These are phyloP conservation scores for Octopus bimaculoides DNA, from an alignment of 1,140 invertebrate species.

Conservation along the genomic window DNA sequence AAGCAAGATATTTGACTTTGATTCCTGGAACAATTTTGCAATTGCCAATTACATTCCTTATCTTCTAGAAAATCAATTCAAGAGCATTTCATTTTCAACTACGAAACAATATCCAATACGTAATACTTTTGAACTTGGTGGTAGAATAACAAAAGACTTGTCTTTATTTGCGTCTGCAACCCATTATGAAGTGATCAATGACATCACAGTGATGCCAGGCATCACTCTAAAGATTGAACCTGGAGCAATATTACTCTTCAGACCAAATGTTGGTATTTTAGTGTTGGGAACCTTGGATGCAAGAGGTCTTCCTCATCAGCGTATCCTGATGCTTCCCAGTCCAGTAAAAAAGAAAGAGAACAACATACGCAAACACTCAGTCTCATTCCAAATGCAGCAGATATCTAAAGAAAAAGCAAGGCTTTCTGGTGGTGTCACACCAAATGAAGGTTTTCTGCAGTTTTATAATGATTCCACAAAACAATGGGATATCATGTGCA, in stretches of 20 bases:
- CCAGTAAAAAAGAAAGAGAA: neutral
- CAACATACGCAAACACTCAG: constrained; percentile 14
- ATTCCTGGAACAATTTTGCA: constrained; percentile 99
- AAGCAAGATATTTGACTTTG: constrained; percentile 94
- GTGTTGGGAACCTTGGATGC: constrained; percentile 90
- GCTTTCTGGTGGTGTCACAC: constrained; percentile 23
- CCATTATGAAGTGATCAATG: constrained; percentile 83
- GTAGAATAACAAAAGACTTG: constrained; percentile 75
- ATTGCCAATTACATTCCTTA: constrained; percentile 87
- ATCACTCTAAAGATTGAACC: constrained; percentile 81
- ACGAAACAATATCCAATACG: constrained; percentile 36
- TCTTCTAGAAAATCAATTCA: constrained; percentile 59
- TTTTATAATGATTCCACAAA: constrained; percentile 91
- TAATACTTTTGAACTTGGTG: constrained; percentile 67
- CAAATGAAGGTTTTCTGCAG: constrained; percentile 77
- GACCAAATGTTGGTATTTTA: constrained; percentile 94
- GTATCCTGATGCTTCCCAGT: constrained; percentile 52
- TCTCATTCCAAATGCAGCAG: neutral
- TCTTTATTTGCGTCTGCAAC: constrained; percentile 66
- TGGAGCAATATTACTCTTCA: constrained; percentile 90
- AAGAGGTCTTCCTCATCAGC: constrained; percentile 72
- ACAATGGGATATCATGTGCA: constrained; percentile 96
- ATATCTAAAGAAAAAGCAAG: constrained; percentile 20
- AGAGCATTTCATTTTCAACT: constrained; percentile 58
- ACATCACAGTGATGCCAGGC: constrained; percentile 95